phyloP scores from a whole-genome alignment of 2,888 invertebrate genomes.

The Tenthredo livida region DNA sequence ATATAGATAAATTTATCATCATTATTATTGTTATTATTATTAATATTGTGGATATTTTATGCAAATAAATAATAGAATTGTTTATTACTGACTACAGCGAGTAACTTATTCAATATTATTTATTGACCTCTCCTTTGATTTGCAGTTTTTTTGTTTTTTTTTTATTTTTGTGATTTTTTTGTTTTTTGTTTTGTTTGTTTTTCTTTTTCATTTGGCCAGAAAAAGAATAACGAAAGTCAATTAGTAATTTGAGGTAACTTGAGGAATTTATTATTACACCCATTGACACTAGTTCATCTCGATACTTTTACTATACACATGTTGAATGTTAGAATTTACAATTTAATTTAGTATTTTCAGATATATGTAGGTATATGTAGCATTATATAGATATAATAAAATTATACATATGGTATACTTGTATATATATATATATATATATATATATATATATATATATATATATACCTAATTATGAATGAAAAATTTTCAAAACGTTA shows the following conservation, averaged over 20 bases:
- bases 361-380: neutral
- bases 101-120: neutral
- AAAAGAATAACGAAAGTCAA: neutral
- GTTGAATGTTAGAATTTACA: neutral
- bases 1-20: neutral
- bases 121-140: neutral
- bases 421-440: neutral
- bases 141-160: neutral
- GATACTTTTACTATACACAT: neutral
- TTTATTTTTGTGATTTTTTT: neutral
- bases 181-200: neutral
- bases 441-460: neutral
- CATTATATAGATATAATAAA: neutral
- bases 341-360: neutral
- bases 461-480: neutral
- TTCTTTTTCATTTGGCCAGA: neutral
- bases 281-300: neutral
- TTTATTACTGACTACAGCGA: neutral
- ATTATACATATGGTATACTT: neutral
- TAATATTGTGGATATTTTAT: conserved; percentile 19
- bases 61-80: conserved; percentile 28
- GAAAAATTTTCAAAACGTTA: neutral
- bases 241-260: conserved; percentile 41
- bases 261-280: conserved; percentile 42
- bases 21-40: neutral